Evolutionary conservation across 2,888 invertebrate species (phyloP).

Genomic region (Polyommatus iphigenia): DNA sequence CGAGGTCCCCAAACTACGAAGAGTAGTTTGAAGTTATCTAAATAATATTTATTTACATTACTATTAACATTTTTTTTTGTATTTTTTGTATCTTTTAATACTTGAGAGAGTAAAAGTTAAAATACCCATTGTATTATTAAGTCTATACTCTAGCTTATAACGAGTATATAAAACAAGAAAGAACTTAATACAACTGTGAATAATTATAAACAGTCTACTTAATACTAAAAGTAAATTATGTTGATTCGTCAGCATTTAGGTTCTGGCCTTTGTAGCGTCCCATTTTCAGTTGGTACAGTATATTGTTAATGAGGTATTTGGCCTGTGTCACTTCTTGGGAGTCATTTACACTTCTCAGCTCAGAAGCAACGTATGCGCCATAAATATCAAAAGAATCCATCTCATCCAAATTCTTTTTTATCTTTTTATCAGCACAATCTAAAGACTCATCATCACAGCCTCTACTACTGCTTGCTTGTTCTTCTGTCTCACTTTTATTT

Average conservation of each 20-base stretch:
- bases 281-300: not conserved
- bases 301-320: not conserved
- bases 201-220: not conserved
- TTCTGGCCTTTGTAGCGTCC: not conserved
- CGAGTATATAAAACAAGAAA: not conserved
- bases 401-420: not conserved
- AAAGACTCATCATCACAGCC: not conserved
- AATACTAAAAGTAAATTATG: not conserved
- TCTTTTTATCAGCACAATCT: not conserved
- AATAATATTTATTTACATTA: too few species aligned
- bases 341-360: not conserved
- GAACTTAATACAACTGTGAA: not conserved
- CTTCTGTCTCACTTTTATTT: not conserved
- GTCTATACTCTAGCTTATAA: not conserved
- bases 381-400: not conserved
- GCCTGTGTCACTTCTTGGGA: not conserved
- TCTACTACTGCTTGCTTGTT: not conserved
- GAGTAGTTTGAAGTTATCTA: too few species aligned
- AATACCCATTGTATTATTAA: too few species aligned
- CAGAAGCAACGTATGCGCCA: not conserved
- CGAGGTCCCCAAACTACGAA: too few species aligned
- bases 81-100: too few species aligned
- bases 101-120: too few species aligned
- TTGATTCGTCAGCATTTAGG: not conserved
- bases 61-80: too few species aligned